Conservation (phyloP, 2,888 invertebrate species). For the Dilophus febrilis region DNA sequence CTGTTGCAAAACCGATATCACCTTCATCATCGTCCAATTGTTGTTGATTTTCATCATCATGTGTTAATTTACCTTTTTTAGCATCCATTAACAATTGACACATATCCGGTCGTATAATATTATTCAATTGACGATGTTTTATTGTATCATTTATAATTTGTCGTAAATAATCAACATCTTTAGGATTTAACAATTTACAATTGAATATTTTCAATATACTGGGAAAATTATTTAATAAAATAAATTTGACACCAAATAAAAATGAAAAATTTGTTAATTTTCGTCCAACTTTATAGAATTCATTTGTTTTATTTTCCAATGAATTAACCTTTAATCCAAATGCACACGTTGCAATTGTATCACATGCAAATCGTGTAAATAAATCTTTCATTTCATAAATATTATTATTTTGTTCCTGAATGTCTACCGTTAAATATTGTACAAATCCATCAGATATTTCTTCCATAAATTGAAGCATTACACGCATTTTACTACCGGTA, state of each 20-base stretch:
- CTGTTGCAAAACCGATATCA: conserved; percentile 24
- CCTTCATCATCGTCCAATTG: background rate
- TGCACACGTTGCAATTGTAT: conserved; percentile 29
- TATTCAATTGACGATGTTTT: conserved; percentile 28
- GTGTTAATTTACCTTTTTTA: conserved; percentile 12
- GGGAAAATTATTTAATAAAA: background rate
- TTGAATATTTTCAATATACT: conserved; percentile 13
- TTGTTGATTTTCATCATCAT: background rate
- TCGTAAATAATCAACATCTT: no score
- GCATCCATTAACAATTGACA: conserved; percentile 36
- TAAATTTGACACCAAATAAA: background rate
- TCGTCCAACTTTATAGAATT: conserved; percentile 32
- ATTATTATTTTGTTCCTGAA: background rate
- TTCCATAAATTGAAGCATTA: conserved; percentile 28
- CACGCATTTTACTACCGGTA: conserved; percentile 31
- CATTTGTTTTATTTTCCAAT: conserved; percentile 27
- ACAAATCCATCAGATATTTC: conserved; percentile 16
- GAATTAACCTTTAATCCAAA: conserved; percentile 35
- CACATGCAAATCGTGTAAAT: conserved; percentile 7
- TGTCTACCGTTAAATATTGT: conserved; percentile 4
- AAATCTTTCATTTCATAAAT: conserved; percentile 5
- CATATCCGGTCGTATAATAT: conserved; percentile 36
- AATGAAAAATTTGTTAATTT: conserved; percentile 5
- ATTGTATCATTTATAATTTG: no score
- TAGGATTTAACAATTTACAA: no score